These are phyloP conservation scores for Colletes latitarsis DNA, from an alignment of 1,140 invertebrate genomes.

Conservation along the genomic window DNA sequence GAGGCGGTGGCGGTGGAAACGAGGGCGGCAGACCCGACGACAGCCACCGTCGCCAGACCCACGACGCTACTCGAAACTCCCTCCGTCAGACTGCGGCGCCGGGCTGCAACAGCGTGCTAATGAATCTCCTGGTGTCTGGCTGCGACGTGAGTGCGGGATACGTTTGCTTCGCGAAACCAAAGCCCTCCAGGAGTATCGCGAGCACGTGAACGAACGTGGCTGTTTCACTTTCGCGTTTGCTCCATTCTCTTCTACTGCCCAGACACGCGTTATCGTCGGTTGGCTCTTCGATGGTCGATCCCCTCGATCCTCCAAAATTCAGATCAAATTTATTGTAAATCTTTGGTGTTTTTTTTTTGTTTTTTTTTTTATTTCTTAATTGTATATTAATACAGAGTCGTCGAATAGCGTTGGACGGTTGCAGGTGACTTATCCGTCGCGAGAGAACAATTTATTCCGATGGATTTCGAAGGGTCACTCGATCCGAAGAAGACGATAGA, in stretches of 20 bases:
- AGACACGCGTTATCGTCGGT: not conserved
- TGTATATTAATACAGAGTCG: not conserved
- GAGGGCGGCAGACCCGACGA: slow-evolving; percentile 69
- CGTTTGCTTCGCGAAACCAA: slow-evolving; percentile 88
- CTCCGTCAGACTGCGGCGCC: slow-evolving; percentile 26
- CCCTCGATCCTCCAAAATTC: not conserved
- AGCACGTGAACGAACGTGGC: slow-evolving; percentile 71
- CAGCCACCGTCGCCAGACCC: slow-evolving; percentile 57
- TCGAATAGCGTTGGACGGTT: not conserved
- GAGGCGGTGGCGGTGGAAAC: slow-evolving; percentile 57
- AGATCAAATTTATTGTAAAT: not conserved
- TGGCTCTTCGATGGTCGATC: not conserved
- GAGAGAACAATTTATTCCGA: not conserved
- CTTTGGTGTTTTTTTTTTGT: not conserved
- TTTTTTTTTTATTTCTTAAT: too few species aligned
- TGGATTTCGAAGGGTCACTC: not conserved
- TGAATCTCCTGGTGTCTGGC: slow-evolving; percentile 95
- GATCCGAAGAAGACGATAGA: not conserved
- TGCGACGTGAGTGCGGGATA: slow-evolving; percentile 95
- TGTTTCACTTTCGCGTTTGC: not conserved
- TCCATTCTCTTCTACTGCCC: not conserved
- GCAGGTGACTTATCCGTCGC: not conserved
- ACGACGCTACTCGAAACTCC: slow-evolving; percentile 21
- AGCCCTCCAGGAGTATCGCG: slow-evolving; percentile 73
- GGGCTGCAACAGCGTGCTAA: slow-evolving; percentile 88